Percentiles rank a stretch among this genome's conserved stretches.
Conservation (phyloP, 1,140 invertebrate species). For the Paraescarpia echinospica region DNA sequence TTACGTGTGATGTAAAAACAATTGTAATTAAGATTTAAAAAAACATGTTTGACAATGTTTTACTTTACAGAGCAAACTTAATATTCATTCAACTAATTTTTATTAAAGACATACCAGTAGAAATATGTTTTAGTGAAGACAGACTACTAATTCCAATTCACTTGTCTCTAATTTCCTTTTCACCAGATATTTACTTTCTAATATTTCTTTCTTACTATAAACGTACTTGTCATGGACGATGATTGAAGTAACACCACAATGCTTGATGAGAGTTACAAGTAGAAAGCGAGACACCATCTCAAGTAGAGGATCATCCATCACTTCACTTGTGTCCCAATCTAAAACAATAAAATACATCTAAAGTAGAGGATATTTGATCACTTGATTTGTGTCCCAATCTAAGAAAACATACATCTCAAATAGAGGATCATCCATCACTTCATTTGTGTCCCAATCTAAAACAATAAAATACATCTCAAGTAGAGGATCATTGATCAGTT, state of each 20-base stretch:
- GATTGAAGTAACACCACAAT: slow-evolving; percentile 53
- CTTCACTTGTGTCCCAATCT: slow-evolving; percentile 60
- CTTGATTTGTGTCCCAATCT: background rate
- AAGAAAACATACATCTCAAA: background rate
- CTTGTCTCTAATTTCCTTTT: no score
- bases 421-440: background rate
- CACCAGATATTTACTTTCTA: background rate
- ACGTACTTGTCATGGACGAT: background rate
- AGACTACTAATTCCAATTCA: no score
- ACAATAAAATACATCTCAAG: background rate
- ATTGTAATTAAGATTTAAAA: no score
- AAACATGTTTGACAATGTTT: no score
- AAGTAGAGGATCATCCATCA: slow-evolving; percentile 58
- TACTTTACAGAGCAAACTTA: no score
- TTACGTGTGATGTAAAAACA: no score
- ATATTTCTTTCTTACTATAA: background rate
- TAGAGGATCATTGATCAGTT: background rate
- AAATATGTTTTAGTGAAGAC: no score
- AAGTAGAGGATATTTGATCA: background rate
- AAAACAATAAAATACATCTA: slow-evolving; percentile 28
- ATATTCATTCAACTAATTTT: no score
- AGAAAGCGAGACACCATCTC: slow-evolving; percentile 62
- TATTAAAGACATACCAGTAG: no score
- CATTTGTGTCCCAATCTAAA: slow-evolving; percentile 1
- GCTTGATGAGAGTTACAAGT: slow-evolving; percentile 63